Evolutionary conservation across 2,113 vertebrate genomes (phyloP).

Genomic region (Lampris megalopsis): DNA sequence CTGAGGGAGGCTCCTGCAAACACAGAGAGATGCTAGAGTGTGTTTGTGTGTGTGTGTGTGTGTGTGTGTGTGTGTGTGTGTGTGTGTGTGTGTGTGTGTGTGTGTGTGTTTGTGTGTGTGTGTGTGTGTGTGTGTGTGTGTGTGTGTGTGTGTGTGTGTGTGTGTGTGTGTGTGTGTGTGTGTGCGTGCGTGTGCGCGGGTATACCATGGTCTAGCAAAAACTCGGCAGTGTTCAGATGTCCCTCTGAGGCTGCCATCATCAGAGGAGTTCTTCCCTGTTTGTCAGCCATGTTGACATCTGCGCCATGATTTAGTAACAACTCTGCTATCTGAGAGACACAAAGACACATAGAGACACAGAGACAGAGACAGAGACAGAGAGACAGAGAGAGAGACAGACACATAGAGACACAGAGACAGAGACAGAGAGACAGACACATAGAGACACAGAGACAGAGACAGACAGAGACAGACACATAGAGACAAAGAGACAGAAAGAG

Average conservation of each 20-base stretch:
- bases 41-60: not conserved
- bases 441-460: too few relatives aligned
- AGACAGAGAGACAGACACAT: too few relatives aligned
- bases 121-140: not conserved
- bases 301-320: slow-evolving; percentile 90
- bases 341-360: slow-evolving; percentile 5
- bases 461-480: too few relatives aligned
- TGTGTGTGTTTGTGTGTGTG: slow-evolving; percentile 38
- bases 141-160: not conserved
- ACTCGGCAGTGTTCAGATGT: slow-evolving; percentile 90
- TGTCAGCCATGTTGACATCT: slow-evolving; percentile 94
- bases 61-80: not conserved
- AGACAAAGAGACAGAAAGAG: too few relatives aligned
- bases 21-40: not conserved
- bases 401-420: too few relatives aligned
- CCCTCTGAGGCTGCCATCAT: slow-evolving; percentile 97
- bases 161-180: not conserved
- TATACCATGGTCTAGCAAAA: slow-evolving; percentile 93
- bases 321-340: slow-evolving; percentile 88
- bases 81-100: not conserved
- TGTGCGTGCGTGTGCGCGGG: slow-evolving; percentile 23
- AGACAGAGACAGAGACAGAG: not conserved
- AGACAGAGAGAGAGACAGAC: not conserved
- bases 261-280: slow-evolving; percentile 92
- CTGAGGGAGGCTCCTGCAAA: slow-evolving; percentile 90